Evolutionary conservation across 2,797 vertebrate genomes (phyloP), one percentile per base, ranked within the genome.

Genomic region (Numenius phaeopus): DNA sequence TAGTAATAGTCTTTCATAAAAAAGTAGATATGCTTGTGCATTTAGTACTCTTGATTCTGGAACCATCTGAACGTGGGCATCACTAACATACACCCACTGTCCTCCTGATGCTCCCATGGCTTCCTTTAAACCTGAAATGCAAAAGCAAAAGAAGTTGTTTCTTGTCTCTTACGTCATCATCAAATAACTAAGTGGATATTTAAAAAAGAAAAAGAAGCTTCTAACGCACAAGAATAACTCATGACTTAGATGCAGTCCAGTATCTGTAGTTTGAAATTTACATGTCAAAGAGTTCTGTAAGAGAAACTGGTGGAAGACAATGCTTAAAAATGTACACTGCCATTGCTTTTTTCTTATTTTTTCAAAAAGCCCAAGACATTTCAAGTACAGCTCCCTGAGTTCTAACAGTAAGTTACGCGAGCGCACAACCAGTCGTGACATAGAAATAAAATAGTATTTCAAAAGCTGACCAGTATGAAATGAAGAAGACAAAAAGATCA

Each of bases 1-100:
- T 70, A 98, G 99, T 75, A 99, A 97, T 87, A 99, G 94, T 98
- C 99, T 99, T 98, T 99, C 99, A 91, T 99, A 99, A 98, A 99
- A 99, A 96, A 99, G 99, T 97, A 99, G 98, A 97, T 99, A 99
- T 8, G 99, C 99, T 98, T 99, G 99, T 98, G 99, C 99, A 98
- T 98, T 99, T 78, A 99, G 98, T 62, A 99, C 99, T 98, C 99
- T 98, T 84, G 99, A 99, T 97, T 99, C 99, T 30, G 99, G 98
- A 97, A 99, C 99, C 66, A 98, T 98, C 97, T 99, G 99, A 95
- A 99, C 99, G 0, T 98, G 99, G 90, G 99, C 99, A 96, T 99
- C 99, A 58, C 99, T 99, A 90, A 99, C 98, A 24, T 99, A 99
- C 18, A 99, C 99, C 99, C 99, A 99, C 95, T 99, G 99, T 96